These are phyloP conservation scores for Neostethus bicornis DNA, from an alignment of 2,797 vertebrate genomes.

Conservation along the genomic window DNA sequence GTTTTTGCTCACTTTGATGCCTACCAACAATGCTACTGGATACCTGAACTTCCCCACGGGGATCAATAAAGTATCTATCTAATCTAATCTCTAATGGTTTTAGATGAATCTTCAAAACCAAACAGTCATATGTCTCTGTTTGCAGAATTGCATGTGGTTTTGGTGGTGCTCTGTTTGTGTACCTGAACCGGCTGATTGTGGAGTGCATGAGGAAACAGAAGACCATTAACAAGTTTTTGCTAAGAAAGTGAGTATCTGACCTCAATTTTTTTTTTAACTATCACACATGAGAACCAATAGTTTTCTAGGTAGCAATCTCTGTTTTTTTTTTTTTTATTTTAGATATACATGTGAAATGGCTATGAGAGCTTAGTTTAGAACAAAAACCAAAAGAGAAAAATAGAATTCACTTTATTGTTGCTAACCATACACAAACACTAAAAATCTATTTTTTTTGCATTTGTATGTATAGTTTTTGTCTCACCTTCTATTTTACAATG, in stretches of 20 bases:
- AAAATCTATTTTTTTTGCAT: no score
- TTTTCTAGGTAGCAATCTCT: not conserved
- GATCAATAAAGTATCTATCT: no score
- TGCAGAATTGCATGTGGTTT: slow-evolving; percentile 92
- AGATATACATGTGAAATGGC: no score
- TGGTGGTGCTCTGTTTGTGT: slow-evolving; percentile 94
- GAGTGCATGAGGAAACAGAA: slow-evolving; percentile 98
- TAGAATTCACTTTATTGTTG: no score
- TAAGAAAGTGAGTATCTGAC: slow-evolving; percentile 90
- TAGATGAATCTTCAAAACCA: slow-evolving; percentile 1
- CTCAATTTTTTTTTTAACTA: not conserved
- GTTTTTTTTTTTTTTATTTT: no score
- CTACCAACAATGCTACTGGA: no score
- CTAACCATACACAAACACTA: not conserved
- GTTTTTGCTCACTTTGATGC: no score
- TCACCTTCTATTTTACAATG: slow-evolving; percentile 16
- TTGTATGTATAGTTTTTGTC: slow-evolving; percentile 18
- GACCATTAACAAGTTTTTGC: slow-evolving; percentile 95
- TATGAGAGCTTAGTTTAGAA: no score
- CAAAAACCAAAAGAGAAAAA: no score
- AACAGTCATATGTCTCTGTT: slow-evolving; percentile 26
- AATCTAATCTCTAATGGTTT: no score
- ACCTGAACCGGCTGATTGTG: slow-evolving; percentile 96
- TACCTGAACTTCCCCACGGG: no score
- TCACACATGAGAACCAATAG: not conserved